Conservation (phyloP, 2,888 invertebrate genomes). For the Clusia tigrina region DNA sequence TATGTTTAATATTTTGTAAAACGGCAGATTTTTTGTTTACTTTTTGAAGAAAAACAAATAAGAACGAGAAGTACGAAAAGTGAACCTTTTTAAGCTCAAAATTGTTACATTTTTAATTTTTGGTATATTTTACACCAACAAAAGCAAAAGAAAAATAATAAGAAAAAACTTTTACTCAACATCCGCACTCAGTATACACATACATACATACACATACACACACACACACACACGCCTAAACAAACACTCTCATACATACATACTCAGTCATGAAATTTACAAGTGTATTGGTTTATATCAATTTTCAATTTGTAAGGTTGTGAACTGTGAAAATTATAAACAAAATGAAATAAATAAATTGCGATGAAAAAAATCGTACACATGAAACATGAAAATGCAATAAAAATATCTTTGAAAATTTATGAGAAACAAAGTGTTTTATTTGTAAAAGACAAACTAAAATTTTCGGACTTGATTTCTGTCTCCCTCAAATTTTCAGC, state of each 20-base stretch:
- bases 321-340: slow-evolving; percentile 45
- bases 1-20: slow-evolving; percentile 15
- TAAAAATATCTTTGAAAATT: slow-evolving; percentile 8
- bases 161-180: not conserved
- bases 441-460: too few relatives aligned
- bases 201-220: slow-evolving; percentile 1
- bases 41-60: slow-evolving; percentile 11
- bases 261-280: slow-evolving; percentile 11
- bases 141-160: not conserved
- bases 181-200: not conserved
- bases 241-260: slow-evolving; percentile 26
- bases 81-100: not conserved
- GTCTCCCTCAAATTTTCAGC: too few relatives aligned
- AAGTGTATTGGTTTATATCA: slow-evolving; percentile 53
- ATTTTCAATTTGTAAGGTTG: slow-evolving; percentile 66
- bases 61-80: not conserved
- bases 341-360: slow-evolving; percentile 26
- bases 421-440: not conserved
- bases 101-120: slow-evolving; percentile 1
- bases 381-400: slow-evolving; percentile 6
- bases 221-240: slow-evolving; percentile 39
- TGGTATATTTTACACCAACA: not conserved
- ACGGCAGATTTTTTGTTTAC: slow-evolving; percentile 15
- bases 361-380: slow-evolving; percentile 14
- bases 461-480: too few relatives aligned